phyloP scores from a whole-genome alignment of 2,113 vertebrate species.

The Chaenocephalus aceratus region DNA sequence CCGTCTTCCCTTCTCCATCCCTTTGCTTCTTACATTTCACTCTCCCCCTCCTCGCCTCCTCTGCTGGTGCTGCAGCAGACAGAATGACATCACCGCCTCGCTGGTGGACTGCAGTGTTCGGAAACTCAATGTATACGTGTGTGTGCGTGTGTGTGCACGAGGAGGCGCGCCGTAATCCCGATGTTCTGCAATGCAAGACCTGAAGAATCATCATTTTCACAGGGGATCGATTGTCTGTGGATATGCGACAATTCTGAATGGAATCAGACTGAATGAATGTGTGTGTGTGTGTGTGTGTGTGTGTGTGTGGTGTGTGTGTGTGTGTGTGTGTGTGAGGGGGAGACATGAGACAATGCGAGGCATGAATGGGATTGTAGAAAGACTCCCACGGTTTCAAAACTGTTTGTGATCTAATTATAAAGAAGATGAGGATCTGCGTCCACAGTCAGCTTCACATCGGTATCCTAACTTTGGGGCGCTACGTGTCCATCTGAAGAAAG shows the following conservation, averaged over 20 bases:
- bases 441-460: conserved; percentile 4
- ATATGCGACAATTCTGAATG: conserved; percentile 7
- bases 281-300: conserved; percentile 19
- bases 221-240: conserved; percentile 11
- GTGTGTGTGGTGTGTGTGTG: conserved; percentile 1
- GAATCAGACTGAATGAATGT: conserved; percentile 2
- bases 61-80: conserved; percentile 79
- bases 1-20: conserved; percentile 24
- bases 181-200: background rate
- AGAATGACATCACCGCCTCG: conserved; percentile 80
- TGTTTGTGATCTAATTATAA: conserved; percentile 5
- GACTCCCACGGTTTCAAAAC: background rate
- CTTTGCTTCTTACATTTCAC: conserved; percentile 12
- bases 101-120: conserved; percentile 76
- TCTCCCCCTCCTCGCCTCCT: conserved; percentile 33
- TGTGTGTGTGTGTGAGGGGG: background rate
- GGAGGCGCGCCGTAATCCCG: background rate
- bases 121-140: conserved; percentile 51
- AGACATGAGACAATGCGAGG: conserved; percentile 7
- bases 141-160: background rate
- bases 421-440: conserved; percentile 13
- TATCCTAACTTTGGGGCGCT: background rate
- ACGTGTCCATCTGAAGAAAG: conserved; percentile 10
- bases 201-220: conserved; percentile 22
- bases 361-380: conserved; percentile 4